These are phyloP conservation scores for Ginglymostoma cirratum DNA, from an alignment of 2,113 vertebrate genomes.

Conservation along the genomic window DNA sequence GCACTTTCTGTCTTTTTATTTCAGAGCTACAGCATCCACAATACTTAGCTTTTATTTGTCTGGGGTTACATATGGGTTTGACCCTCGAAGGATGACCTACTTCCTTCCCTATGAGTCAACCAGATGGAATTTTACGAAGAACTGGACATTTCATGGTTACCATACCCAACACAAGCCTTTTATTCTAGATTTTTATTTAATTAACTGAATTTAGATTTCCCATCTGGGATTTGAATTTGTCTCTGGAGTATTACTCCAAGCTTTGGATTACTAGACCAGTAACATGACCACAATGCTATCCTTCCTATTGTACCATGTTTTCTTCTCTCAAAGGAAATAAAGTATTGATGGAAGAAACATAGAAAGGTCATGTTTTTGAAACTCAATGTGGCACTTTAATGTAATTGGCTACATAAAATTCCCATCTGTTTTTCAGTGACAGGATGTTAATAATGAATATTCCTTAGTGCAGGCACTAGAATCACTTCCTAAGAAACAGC, in stretches of 20 bases:
- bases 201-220: not conserved
- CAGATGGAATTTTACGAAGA: not conserved
- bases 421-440: not conserved
- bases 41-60: no score
- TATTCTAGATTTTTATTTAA: not conserved
- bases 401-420: not conserved
- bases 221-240: not conserved
- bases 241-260: not conserved
- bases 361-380: not conserved
- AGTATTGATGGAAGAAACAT: not conserved
- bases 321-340: not conserved
- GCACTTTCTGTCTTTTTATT: no score
- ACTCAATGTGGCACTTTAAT: not conserved
- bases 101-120: not conserved
- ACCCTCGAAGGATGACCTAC: not conserved
- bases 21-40: no score
- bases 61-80: not conserved
- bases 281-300: not conserved
- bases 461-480: not conserved
- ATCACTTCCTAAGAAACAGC: constrained; percentile 23
- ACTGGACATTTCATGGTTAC: not conserved
- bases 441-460: not conserved
- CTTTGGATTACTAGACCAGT: not conserved
- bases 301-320: not conserved
- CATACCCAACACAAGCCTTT: not conserved